phyloP scores from a whole-genome alignment of 2,888 invertebrate species.

The Allacma fusca region DNA sequence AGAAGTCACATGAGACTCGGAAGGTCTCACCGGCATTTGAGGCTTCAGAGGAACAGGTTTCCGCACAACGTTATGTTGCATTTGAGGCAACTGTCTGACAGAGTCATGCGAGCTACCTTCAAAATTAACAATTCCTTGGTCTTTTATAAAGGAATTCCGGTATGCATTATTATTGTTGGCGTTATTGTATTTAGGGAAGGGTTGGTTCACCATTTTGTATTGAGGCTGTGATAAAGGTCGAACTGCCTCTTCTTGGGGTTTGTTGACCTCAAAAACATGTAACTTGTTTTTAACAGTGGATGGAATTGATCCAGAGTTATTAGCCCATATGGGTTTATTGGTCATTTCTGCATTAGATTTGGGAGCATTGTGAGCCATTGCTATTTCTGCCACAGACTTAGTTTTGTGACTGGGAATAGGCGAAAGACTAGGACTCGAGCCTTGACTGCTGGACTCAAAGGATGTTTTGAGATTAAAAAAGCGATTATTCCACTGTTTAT shows the following conservation, averaged over 20 bases:
- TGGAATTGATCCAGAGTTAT: slow-evolving; percentile 46
- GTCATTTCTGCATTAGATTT: slow-evolving; percentile 15
- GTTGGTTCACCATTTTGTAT: slow-evolving; percentile 2
- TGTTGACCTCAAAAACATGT: slow-evolving; percentile 56
- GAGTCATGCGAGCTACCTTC: background rate
- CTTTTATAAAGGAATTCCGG: slow-evolving; percentile 6
- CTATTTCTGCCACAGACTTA: slow-evolving; percentile 35
- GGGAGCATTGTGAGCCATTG: slow-evolving; percentile 34
- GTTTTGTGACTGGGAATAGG: slow-evolving; percentile 48
- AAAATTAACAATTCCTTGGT: slow-evolving; percentile 26
- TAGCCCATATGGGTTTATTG: slow-evolving; percentile 48
- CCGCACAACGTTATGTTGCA: slow-evolving; percentile 33
- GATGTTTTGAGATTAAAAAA: slow-evolving; percentile 84
- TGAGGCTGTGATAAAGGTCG: background rate
- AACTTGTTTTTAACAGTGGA: slow-evolving; percentile 58
- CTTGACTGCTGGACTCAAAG: slow-evolving; percentile 70
- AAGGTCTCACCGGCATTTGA: background rate
- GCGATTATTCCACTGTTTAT: slow-evolving; percentile 80
- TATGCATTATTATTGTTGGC: slow-evolving; percentile 30
- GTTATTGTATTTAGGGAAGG: slow-evolving; percentile 22
- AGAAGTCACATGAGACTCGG: slow-evolving; percentile 22
- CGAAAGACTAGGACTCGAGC: slow-evolving; percentile 59
- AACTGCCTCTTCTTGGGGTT: background rate
- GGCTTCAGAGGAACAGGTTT: slow-evolving; percentile 48
- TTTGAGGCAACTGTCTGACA: slow-evolving; percentile 12